Evolutionary conservation across 2,888 invertebrate genomes (phyloP).

Genomic region (Lasioglossum leucozonium): DNA sequence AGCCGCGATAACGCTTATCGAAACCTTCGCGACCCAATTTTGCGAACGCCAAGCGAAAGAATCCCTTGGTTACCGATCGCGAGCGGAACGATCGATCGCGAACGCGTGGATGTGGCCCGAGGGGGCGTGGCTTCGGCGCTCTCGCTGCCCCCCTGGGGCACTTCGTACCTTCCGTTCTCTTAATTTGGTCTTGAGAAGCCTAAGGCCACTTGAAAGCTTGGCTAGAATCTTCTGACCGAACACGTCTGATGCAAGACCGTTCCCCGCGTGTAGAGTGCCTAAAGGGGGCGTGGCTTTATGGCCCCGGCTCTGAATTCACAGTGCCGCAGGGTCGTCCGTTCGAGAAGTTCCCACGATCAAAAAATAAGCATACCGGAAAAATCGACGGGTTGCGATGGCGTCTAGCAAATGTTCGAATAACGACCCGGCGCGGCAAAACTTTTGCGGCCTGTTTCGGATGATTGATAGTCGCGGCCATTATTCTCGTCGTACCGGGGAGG

Average conservation of each 20-base stretch:
- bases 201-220: too few relatives aligned
- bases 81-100: too few relatives aligned
- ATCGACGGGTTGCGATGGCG: background rate
- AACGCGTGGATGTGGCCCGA: background rate
- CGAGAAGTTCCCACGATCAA: background rate
- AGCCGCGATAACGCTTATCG: conserved; percentile 41
- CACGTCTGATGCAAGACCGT: too few relatives aligned
- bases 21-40: conserved; percentile 17
- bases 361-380: background rate
- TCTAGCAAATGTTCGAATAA: background rate
- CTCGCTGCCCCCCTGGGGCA: too few relatives aligned
- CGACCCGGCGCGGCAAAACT: conserved; percentile 25
- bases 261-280: too few relatives aligned
- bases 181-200: too few relatives aligned
- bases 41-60: too few relatives aligned
- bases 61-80: too few relatives aligned
- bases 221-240: too few relatives aligned
- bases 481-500: background rate
- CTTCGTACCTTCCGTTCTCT: too few relatives aligned
- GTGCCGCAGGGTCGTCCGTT: background rate
- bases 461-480: conserved; percentile 33
- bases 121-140: background rate
- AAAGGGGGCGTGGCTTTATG: background rate
- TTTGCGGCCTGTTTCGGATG: conserved; percentile 22
- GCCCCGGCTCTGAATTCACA: background rate